Evolutionary conservation across 1,140 invertebrate genomes (phyloP).

Genomic region (Bradysia coprophila): DNA sequence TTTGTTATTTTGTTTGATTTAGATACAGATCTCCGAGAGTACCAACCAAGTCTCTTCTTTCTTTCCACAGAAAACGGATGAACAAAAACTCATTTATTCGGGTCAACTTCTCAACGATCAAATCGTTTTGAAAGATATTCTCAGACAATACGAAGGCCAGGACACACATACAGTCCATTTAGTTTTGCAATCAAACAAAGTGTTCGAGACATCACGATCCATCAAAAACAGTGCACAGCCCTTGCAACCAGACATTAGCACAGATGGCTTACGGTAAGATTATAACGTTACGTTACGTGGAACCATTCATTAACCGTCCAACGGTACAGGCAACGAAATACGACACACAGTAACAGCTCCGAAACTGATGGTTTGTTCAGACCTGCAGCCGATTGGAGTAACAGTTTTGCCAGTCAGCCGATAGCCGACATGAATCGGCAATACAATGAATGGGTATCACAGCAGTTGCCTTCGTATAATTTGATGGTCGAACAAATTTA

Average conservation of each 20-base stretch:
- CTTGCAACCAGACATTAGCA: neutral
- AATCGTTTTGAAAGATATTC: conserved; percentile 56
- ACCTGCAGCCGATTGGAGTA: neutral
- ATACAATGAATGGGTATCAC: neutral
- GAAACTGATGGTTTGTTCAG: neutral
- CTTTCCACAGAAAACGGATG: conserved; percentile 57
- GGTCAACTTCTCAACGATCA: conserved; percentile 68
- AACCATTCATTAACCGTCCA: too few relatives aligned
- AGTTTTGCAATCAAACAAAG: conserved; percentile 42
- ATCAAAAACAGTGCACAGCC: conserved; percentile 1
- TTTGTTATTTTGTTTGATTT: too few relatives aligned
- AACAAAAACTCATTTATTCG: conserved; percentile 80
- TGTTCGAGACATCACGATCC: conserved; percentile 10
- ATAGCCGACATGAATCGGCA: neutral
- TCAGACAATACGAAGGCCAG: conserved; percentile 51
- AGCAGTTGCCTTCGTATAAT: too few relatives aligned
- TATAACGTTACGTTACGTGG: too few relatives aligned
- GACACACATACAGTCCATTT: conserved; percentile 63
- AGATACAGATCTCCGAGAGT: too few relatives aligned
- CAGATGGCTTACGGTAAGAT: conserved; percentile 2
- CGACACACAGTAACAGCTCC: neutral
- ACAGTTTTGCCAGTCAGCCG: neutral
- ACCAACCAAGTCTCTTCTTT: too few relatives aligned
- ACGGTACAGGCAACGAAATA: too few relatives aligned
- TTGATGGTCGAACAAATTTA: too few relatives aligned